A percentile compares a stretch with the other conserved stretches of the same genome.
Conservation (phyloP, 2,797 vertebrate genomes). For the Chelidonichthys spinosus region DNA sequence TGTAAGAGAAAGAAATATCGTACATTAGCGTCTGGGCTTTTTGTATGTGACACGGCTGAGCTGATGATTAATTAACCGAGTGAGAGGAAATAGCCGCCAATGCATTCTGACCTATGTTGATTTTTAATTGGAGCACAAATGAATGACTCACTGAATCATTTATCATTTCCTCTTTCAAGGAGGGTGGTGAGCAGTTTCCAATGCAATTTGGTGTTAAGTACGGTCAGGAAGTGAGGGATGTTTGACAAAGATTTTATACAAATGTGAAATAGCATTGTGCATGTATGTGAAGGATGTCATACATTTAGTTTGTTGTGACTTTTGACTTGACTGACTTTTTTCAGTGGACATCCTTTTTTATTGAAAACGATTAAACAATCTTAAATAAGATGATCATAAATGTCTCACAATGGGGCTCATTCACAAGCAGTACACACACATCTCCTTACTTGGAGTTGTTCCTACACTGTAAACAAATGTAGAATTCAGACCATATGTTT, state of each 20-base stretch:
- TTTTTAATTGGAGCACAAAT: constrained; percentile 42
- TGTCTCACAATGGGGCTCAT: too few species aligned
- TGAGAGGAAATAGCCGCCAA: constrained; percentile 10
- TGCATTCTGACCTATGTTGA: constrained; percentile 17
- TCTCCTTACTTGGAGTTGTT: not conserved
- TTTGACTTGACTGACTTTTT: not conserved
- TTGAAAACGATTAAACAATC: too few species aligned
- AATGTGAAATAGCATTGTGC: not conserved
- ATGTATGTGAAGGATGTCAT: not conserved
- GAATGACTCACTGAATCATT: constrained; percentile 24
- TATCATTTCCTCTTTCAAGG: constrained; percentile 5
- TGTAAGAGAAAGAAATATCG: not conserved
- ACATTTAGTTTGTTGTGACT: not conserved
- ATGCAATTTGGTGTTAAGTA: not conserved
- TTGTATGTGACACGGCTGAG: not conserved
- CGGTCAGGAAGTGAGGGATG: not conserved
- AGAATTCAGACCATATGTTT: not conserved
- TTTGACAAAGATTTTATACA: not conserved
- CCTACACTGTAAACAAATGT: not conserved
- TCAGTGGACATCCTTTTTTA: too few species aligned
- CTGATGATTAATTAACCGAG: constrained; percentile 19
- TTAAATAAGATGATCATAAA: not conserved
- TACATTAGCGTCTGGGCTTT: not conserved
- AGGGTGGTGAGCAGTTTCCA: not conserved
- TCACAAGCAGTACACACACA: not conserved